Evolutionary conservation across 2,113 vertebrate species (phyloP).

Genomic region (Willisornis vidua): DNA sequence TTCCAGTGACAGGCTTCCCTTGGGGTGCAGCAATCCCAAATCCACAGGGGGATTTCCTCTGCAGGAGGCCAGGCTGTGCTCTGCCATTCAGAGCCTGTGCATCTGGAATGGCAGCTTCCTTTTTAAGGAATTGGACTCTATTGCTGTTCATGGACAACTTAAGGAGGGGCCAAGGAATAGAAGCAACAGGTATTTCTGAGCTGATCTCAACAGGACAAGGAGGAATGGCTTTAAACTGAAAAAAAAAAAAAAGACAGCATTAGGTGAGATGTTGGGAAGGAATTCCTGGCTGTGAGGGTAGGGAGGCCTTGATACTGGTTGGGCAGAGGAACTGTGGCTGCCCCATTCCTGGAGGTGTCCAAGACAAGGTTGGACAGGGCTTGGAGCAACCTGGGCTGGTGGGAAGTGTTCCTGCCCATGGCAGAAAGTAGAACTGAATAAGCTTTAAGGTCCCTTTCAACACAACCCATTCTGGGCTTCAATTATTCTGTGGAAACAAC

Average conservation of each 20-base stretch:
- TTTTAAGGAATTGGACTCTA: neutral
- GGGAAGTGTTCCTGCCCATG: neutral
- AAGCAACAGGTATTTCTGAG: neutral
- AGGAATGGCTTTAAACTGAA: neutral
- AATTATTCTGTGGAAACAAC: neutral
- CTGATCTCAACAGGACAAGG: too few species aligned
- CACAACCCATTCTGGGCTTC: neutral
- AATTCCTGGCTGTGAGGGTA: too few species aligned
- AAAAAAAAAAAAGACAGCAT: too few species aligned
- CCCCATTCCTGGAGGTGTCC: neutral
- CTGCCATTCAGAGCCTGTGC: neutral
- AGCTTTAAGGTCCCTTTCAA: neutral
- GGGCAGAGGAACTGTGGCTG: neutral
- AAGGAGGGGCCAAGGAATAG: neutral
- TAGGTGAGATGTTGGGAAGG: too few species aligned
- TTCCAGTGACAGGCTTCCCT: accelerated
- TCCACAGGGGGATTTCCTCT: neutral
- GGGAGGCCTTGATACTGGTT: too few species aligned
- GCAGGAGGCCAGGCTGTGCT: neutral
- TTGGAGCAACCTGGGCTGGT: neutral
- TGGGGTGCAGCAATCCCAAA: neutral
- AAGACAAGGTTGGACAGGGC: neutral
- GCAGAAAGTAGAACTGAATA: neutral
- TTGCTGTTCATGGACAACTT: neutral
- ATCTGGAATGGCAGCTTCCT: neutral